Conservation (phyloP, 2,888 invertebrate genomes). For the Epirrhoe tristata region DNA sequence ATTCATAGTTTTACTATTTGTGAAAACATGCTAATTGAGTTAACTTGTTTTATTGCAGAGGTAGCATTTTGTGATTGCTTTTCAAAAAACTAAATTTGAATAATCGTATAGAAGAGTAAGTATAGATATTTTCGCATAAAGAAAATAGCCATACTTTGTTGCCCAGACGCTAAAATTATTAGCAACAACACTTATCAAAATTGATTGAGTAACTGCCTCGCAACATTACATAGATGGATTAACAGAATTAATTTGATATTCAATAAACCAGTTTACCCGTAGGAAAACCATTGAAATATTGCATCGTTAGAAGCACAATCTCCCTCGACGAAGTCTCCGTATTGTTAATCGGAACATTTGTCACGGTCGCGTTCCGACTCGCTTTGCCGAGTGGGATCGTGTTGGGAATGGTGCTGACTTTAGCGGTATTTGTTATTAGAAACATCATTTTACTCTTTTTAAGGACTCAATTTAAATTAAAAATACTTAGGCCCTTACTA, state of each 20-base stretch:
- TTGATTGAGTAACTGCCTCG: conserved; percentile 27
- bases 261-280: conserved; percentile 35
- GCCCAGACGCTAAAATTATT: not conserved
- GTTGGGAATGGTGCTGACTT: conserved; percentile 20
- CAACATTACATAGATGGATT: conserved; percentile 34
- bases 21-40: too few relatives aligned
- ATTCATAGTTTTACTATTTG: too few relatives aligned
- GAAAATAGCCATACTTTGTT: not conserved
- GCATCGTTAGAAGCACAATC: conserved; percentile 37
- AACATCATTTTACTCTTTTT: not conserved
- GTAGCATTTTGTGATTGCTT: too few relatives aligned
- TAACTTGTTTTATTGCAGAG: too few relatives aligned
- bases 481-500: too few relatives aligned
- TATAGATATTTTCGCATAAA: not conserved
- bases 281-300: conserved; percentile 39
- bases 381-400: conserved; percentile 12
- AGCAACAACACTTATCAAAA: conserved; percentile 16
- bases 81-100: too few relatives aligned
- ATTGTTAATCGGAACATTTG: conserved; percentile 37
- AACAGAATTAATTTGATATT: conserved; percentile 36
- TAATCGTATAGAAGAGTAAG: too few relatives aligned
- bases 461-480: not conserved
- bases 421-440: conserved; percentile 13
- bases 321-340: conserved; percentile 34
- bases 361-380: conserved; percentile 28